A percentile compares a stretch with the other conserved stretches of the same genome.
Conservation (phyloP, 2,113 vertebrate species). For the Paradoxurus hermaphroditus region DNA sequence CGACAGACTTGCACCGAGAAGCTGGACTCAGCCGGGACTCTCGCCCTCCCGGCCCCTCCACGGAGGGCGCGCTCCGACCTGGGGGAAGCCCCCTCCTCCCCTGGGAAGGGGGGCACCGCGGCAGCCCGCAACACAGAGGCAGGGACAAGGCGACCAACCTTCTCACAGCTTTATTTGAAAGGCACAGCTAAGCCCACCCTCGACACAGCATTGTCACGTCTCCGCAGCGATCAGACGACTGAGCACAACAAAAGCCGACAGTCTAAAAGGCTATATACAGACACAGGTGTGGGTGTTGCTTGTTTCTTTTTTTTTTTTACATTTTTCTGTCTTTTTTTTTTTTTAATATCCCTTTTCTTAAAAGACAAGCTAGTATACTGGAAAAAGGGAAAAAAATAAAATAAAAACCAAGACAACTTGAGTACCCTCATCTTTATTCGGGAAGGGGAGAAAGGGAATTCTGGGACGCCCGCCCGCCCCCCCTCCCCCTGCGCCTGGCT, state of each 20-base stretch:
- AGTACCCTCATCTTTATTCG: conserved; percentile 83
- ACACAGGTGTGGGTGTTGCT: conserved; percentile 74
- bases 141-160: conserved; percentile 71
- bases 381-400: conserved; percentile 35
- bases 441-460: conserved; percentile 12
- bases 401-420: conserved; percentile 76
- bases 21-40: not conserved
- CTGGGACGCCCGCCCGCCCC: not conserved
- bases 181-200: conserved; percentile 87
- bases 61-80: not conserved
- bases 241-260: conserved; percentile 81
- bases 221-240: conserved; percentile 80
- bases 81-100: not conserved
- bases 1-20: rapidly evolving
- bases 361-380: conserved; percentile 78
- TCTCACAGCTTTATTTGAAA: conserved; percentile 89
- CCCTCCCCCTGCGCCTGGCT: not conserved
- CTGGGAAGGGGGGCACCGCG: not conserved
- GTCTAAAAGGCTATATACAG: conserved; percentile 85
- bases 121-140: conserved; percentile 33
- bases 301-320: conserved; percentile 69
- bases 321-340: conserved; percentile 34
- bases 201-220: conserved; percentile 81
- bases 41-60: rapidly evolving
- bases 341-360: conserved; percentile 64